Base-by-base conservation (phyloP, 2,888 invertebrate species). In the Brachylomia viminalis region DNA sequence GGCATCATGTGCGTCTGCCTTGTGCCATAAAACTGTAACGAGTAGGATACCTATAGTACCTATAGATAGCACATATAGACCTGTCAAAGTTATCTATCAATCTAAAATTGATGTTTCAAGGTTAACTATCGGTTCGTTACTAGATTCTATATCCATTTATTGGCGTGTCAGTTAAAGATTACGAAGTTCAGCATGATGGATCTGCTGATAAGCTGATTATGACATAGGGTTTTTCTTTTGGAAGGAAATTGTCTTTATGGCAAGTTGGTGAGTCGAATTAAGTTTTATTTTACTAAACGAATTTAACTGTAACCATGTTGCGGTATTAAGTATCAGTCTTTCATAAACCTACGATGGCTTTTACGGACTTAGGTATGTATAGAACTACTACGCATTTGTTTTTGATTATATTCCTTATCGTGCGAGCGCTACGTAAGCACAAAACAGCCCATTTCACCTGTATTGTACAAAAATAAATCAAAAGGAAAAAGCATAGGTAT, bases 71-170 rank as follows among this genome's bases (percentile, higher is more conserved):
- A 66, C 61, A 72, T 69, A 72, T 54, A 64, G 58, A 67, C 58
- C 75, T 79, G 77, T 86, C 84, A 76, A 77, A 80, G 54, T 76
- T 76, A 86, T 82, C 84, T 78, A 83, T 83, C 81, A 85, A 83
- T 85, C 86, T 82, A 59, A 75, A 85, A 83, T 79, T 81, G 81
- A 85, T 75, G 83, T 73, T 56, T 76, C 77, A 86, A 86, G 85
- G 86, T 79, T 78, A 85, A 77, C 74, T 75, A 62, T 64, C 58
- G 23, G 33, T 52, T 77, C 47, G 73, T 27, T 62, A 75, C 42
- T 59, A 61, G 58, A 82, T 69, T 78, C 64, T 72, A 69, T 59
- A 72, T 54, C 64, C 66, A 79, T 82, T 66, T 83, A 72, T 73
- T 84, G 72, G 71, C 77, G 23, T 77, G 77, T 74, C 72, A 56